Evolutionary conservation across 2,113 vertebrate species (phyloP).

Genomic region (Chrysemys picta): DNA sequence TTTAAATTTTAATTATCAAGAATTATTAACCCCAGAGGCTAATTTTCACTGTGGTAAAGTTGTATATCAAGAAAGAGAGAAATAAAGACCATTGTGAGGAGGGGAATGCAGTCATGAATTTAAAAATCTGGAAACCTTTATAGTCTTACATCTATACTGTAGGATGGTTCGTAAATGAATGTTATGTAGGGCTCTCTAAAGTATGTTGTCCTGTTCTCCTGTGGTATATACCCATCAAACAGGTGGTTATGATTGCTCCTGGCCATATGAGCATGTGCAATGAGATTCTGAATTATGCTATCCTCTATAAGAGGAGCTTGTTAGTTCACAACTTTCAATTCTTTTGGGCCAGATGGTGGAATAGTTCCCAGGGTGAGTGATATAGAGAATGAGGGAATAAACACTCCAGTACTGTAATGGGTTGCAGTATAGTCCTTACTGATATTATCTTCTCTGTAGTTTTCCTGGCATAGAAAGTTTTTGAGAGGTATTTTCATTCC

Average conservation of each 20-base stretch:
- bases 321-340: neutral
- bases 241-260: rapidly evolving
- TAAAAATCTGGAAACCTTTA: neutral
- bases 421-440: neutral
- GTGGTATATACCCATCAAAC: rapidly evolving
- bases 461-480: neutral
- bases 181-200: rapidly evolving
- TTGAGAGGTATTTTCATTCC: neutral
- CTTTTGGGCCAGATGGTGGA: rapidly evolving
- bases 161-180: neutral
- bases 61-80: neutral
- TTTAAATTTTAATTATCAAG: neutral
- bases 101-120: neutral
- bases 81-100: neutral
- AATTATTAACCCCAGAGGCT: neutral
- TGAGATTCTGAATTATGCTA: neutral
- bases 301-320: neutral
- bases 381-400: neutral
- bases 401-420: neutral
- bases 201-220: rapidly evolving
- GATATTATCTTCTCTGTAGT: neutral
- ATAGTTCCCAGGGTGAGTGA: neutral
- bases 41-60: neutral
- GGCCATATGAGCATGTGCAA: neutral
- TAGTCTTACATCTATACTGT: neutral